A percentile compares a stretch with the other conserved stretches of the same genome.
These are phyloP conservation scores for Pocillopora meandrina DNA, from an alignment of 92 coral and sea anemone genomes.

Conservation along the genomic window DNA sequence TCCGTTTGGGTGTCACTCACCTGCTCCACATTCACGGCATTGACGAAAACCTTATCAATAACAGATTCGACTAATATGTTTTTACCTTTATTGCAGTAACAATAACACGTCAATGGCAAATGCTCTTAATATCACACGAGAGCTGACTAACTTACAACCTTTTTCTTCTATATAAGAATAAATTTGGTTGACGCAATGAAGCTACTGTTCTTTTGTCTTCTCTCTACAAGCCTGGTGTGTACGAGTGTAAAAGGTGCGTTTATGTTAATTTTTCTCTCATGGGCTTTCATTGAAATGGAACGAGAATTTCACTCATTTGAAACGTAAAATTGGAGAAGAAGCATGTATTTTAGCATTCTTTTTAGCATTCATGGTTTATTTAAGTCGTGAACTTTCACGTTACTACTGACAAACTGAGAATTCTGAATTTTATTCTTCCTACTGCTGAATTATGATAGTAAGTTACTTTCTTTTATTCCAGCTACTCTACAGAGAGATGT, in stretches of 20 bases:
- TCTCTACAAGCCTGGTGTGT: slow-evolving; percentile 7
- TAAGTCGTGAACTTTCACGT: no score
- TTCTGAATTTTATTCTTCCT: no score
- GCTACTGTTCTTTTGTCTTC: background rate
- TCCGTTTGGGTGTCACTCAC: no score
- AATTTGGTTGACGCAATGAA: slow-evolving; percentile 14
- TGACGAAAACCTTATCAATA: no score
- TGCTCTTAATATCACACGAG: background rate
- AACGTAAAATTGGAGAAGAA: no score
- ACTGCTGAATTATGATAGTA: background rate
- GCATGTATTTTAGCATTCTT: no score
- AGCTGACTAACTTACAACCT: background rate
- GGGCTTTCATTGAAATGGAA: background rate
- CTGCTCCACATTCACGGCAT: no score
- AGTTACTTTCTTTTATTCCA: background rate
- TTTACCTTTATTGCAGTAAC: background rate
- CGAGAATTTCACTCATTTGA: no score
- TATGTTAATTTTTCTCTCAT: background rate
- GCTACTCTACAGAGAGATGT: slow-evolving; percentile 67
- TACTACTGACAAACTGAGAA: no score
- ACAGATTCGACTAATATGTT: no score
- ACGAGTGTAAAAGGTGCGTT: slow-evolving; percentile 19
- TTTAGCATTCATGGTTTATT: no score
- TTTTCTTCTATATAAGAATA: background rate
- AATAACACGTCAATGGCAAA: background rate